phyloP scores from a whole-genome alignment of 2,888 invertebrate species.

The Macroteleia sp. region DNA sequence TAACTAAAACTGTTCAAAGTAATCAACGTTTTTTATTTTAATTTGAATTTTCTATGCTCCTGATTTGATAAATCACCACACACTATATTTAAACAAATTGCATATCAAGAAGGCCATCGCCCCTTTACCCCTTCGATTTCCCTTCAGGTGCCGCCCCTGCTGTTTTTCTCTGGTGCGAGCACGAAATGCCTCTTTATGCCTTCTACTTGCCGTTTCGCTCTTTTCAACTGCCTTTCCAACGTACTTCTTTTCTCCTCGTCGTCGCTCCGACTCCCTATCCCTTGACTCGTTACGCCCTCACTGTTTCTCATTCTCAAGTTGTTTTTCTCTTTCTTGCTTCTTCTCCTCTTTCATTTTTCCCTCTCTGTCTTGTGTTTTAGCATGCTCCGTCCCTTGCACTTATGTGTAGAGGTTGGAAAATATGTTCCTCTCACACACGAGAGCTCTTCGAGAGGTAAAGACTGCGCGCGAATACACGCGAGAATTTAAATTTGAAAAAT shows the following conservation, averaged over 20 bases:
- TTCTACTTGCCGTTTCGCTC: conserved; percentile 55
- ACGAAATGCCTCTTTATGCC: conserved; percentile 50
- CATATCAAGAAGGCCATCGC: conserved; percentile 28
- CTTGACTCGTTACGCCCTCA: conserved; percentile 24
- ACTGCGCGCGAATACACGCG: conserved; percentile 8
- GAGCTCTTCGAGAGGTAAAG: conserved; percentile 16
- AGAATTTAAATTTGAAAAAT: conserved; percentile 33
- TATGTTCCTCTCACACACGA: conserved; percentile 45
- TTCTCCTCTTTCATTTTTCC: background rate
- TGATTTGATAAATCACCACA: conserved; percentile 31
- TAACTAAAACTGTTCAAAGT: no score
- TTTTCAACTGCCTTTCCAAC: conserved; percentile 58
- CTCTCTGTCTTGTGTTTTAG: conserved; percentile 12
- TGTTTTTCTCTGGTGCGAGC: conserved; percentile 27
- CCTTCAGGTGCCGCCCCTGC: conserved; percentile 38
- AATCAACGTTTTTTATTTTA: no score
- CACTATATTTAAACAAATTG: conserved; percentile 20
- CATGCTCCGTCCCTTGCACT: conserved; percentile 24
- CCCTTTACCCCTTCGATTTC: conserved; percentile 10
- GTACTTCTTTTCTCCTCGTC: conserved; percentile 48
- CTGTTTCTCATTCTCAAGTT: conserved; percentile 16
- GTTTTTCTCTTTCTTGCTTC: conserved; percentile 11
- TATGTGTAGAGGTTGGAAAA: conserved; percentile 45
- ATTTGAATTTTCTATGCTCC: no score
- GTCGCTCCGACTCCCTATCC: background rate